Conservation (phyloP, 1,140 invertebrate species). For the Drosophila ficusphila region DNA sequence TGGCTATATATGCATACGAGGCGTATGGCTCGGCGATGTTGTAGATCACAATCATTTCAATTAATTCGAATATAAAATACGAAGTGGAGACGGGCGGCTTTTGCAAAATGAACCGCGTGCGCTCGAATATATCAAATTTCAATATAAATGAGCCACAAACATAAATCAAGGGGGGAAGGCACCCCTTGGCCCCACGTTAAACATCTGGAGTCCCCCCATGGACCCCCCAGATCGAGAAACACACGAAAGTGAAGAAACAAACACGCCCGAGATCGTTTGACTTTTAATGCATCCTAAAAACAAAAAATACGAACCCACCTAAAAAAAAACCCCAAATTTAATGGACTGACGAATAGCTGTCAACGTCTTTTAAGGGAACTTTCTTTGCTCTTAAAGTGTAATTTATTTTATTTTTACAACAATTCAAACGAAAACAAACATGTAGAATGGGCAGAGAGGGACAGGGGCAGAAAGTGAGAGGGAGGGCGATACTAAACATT, state of each 20-base stretch:
- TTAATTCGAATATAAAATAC: conserved; percentile 80
- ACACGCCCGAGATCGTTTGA: conserved; percentile 49
- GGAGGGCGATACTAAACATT: conserved; percentile 48
- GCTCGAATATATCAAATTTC: conserved; percentile 81
- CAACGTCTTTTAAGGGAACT: conserved; percentile 39
- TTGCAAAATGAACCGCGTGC: conserved; percentile 73
- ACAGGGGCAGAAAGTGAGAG: background rate
- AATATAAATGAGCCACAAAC: conserved; percentile 76
- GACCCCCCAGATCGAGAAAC: conserved; percentile 29
- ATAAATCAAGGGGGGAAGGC: conserved; percentile 66
- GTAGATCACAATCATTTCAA: conserved; percentile 83
- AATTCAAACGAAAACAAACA: conserved; percentile 22
- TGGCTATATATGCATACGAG: conserved; percentile 17
- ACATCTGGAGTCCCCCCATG: conserved; percentile 5
- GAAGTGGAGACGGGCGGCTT: conserved; percentile 63
- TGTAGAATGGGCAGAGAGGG: background rate
- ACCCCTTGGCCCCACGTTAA: conserved; percentile 3
- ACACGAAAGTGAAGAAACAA: conserved; percentile 65
- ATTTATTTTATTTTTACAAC: conserved; percentile 70
- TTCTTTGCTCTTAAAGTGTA: conserved; percentile 65
- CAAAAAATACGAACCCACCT: conserved; percentile 12
- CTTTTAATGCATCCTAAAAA: conserved; percentile 67
- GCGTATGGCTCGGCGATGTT: conserved; percentile 54
- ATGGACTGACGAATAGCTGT: conserved; percentile 78
- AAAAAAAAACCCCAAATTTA: conserved; percentile 39